These are phyloP conservation scores for Podocnemis expansa DNA, from an alignment of 2,113 vertebrate genomes.

Conservation along the genomic window DNA sequence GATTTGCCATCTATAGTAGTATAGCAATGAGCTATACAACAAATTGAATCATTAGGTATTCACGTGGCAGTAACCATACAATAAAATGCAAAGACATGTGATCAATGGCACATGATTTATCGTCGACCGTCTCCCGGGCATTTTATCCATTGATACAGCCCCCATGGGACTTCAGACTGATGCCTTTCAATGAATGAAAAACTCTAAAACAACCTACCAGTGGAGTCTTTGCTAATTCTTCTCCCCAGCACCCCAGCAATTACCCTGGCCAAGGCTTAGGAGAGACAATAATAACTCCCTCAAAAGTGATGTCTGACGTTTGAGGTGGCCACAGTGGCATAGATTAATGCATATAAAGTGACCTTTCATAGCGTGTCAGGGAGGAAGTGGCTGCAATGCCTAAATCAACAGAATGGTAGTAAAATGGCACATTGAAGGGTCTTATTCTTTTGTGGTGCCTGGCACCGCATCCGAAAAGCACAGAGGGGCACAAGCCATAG, in stretches of 20 bases:
- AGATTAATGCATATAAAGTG: not conserved
- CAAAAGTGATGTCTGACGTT: not conserved
- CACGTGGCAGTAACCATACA: not conserved
- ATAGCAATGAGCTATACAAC: not conserved
- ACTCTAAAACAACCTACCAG: not conserved
- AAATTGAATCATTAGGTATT: not conserved
- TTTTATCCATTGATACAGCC: not conserved
- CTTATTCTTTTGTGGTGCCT: not conserved
- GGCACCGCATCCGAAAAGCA: not conserved
- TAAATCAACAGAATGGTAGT: slow-evolving; percentile 5
- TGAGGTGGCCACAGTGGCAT: not conserved
- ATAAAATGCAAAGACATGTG: not conserved
- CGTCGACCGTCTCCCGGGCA: not conserved
- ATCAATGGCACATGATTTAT: accelerated
- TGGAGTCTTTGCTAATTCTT: not conserved
- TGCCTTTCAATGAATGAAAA: not conserved
- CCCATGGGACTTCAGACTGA: not conserved
- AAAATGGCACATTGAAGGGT: not conserved
- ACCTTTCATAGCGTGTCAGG: not conserved
- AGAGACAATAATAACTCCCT: not conserved
- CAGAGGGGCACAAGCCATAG: not conserved
- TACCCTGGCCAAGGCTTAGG: not conserved
- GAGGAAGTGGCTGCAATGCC: slow-evolving; percentile 12
- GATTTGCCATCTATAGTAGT: not conserved
- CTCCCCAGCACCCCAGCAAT: not conserved